Conservation (phyloP, 23 tunicate genomes). For the Ascidia mentula region DNA sequence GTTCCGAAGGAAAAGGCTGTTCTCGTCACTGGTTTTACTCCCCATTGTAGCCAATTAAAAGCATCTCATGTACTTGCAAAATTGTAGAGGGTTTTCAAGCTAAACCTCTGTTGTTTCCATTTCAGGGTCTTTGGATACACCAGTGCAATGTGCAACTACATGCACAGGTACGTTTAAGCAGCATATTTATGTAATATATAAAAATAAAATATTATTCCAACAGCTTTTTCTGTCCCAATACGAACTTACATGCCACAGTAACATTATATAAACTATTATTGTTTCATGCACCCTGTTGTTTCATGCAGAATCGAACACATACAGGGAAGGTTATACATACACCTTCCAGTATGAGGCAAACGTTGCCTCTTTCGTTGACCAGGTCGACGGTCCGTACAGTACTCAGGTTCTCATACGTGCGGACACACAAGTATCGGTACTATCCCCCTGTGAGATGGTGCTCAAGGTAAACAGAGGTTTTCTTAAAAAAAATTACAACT, state of each 20-base stretch:
- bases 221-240: no score
- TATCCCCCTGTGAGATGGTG: constrained; percentile 45
- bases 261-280: background rate
- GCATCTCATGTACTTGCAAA: background rate
- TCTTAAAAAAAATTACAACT: no score
- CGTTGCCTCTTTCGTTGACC: constrained; percentile 30
- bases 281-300: no score
- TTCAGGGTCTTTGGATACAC: constrained; percentile 56
- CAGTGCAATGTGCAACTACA: constrained; percentile 49
- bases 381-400: constrained; percentile 3
- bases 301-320: background rate
- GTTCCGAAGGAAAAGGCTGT: background rate
- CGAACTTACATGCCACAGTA: background rate
- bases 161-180: constrained; percentile 46
- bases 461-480: constrained; percentile 16
- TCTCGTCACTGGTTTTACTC: background rate
- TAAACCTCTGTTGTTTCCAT: background rate
- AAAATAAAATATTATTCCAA: no score
- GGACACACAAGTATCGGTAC: constrained; percentile 6
- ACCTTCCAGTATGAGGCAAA: constrained; percentile 43
- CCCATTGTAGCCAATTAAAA: background rate
- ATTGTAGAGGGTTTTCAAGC: background rate
- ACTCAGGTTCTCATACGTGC: constrained; percentile 19
- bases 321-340: constrained; percentile 43
- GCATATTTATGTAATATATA: no score